Conservation (phyloP, 1,140 invertebrate species). For the Gonioctena quinquepunctata region DNA sequence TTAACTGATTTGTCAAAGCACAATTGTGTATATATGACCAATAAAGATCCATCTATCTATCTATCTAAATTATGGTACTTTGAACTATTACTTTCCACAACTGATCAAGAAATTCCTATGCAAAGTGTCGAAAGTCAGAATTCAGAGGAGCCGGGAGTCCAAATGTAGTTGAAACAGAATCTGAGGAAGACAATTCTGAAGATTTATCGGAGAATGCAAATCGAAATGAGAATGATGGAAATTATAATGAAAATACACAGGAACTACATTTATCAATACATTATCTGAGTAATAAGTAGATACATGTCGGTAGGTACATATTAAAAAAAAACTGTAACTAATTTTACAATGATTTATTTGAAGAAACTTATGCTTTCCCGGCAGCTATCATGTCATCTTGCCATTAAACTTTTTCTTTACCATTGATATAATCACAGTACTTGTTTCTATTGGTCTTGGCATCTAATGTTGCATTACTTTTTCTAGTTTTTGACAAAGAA, state of each 20-base stretch:
- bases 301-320: neutral
- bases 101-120: neutral
- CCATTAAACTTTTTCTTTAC: neutral
- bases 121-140: neutral
- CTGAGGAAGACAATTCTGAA: neutral
- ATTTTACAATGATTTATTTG: neutral
- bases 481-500: no score
- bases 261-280: neutral
- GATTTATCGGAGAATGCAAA: neutral
- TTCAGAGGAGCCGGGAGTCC: neutral
- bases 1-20: no score
- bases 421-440: neutral
- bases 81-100: neutral
- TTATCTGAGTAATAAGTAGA: neutral
- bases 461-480: no score
- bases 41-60: no score
- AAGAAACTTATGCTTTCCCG: neutral
- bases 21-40: no score
- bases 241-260: neutral
- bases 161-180: neutral
- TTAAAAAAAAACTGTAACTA: neutral
- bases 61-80: neutral
- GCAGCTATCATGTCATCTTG: neutral
- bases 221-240: neutral
- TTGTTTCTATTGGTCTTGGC: neutral